phyloP scores from a whole-genome alignment of 1,140 invertebrate species.

The Bombus superbus region DNA sequence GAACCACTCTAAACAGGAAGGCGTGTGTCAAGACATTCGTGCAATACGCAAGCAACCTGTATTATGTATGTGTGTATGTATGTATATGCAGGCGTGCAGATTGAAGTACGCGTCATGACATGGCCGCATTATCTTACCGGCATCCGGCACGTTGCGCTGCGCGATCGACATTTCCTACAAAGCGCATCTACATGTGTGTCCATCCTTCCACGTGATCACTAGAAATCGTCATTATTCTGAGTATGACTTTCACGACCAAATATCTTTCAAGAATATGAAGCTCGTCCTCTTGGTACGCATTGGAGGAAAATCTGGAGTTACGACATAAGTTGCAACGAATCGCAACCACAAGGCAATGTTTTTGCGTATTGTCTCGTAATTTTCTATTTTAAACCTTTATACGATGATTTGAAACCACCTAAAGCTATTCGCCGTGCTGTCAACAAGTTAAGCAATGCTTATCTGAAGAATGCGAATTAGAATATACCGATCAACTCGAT shows the following conservation, averaged over 20 bases:
- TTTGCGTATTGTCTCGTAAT: not conserved
- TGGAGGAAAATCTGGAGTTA: not conserved
- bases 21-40: too few species aligned
- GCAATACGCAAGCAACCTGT: not conserved
- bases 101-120: not conserved
- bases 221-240: not conserved
- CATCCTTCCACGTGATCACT: not conserved
- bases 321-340: constrained; percentile 24
- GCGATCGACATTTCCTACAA: not conserved
- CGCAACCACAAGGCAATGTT: not conserved
- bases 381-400: too few species aligned
- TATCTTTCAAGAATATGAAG: not conserved
- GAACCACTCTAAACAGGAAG: not conserved
- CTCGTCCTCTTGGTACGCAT: not conserved
- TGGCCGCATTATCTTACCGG: not conserved
- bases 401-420: not conserved
- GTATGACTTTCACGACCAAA: not conserved
- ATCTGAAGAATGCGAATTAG: not conserved
- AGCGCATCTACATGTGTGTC: not conserved
- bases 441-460: not conserved
- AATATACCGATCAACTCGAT: not conserved
- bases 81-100: not conserved
- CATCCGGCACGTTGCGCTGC: not conserved
- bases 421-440: not conserved
- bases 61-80: not conserved